phyloP scores from a whole-genome alignment of 2,113 vertebrate species.

The Toxostoma redivivum region DNA sequence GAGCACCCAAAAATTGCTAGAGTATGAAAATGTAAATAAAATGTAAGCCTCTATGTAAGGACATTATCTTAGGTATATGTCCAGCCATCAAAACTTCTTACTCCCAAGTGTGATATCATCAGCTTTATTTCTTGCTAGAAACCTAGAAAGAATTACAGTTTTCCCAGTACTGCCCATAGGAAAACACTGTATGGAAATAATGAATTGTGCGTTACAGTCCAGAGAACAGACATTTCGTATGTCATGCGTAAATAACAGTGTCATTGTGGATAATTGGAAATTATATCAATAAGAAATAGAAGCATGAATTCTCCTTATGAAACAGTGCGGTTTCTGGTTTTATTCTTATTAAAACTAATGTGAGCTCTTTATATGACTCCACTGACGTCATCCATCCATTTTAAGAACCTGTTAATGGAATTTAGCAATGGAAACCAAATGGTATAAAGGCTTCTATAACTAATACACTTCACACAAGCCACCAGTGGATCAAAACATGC shows the following conservation, averaged over 20 bases:
- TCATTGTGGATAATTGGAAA: not conserved
- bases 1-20: not conserved
- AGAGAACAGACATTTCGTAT: not conserved
- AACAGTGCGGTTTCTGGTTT: not conserved
- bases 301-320: not conserved
- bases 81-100: not conserved
- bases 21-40: not conserved
- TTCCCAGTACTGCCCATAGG: not conserved
- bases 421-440: not conserved
- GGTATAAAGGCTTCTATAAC: not conserved
- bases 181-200: not conserved
- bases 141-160: not conserved
- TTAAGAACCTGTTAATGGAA: not conserved
- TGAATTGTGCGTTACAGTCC: not conserved
- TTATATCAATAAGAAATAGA: not conserved
- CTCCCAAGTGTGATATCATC: not conserved
- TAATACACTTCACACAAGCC: not conserved
- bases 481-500: not conserved
- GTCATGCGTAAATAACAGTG: not conserved
- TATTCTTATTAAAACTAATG: not conserved
- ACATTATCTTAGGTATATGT: not conserved
- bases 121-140: not conserved
- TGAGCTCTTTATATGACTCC: not conserved
- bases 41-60: not conserved
- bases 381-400: not conserved